Evolutionary conservation across 2,888 invertebrate species (phyloP).

Genomic region (Pandemis heparana): DNA sequence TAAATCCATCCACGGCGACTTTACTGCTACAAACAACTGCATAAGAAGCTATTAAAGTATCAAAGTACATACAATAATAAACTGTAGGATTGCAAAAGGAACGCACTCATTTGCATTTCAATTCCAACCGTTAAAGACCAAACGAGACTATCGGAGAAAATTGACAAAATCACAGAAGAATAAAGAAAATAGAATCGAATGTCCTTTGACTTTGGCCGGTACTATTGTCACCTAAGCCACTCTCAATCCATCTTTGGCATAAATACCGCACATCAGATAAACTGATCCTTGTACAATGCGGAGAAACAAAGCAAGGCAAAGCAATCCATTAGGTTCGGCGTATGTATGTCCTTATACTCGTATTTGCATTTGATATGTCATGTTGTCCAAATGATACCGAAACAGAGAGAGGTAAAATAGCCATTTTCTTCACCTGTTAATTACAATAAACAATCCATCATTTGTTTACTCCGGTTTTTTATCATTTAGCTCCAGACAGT

Average conservation of each 20-base stretch:
- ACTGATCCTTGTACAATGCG: neutral
- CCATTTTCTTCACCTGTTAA: too few relatives aligned
- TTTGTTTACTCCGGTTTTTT: too few relatives aligned
- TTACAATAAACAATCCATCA: too few relatives aligned
- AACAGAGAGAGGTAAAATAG: neutral
- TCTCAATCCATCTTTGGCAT: neutral
- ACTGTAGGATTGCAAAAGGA: conserved; percentile 41
- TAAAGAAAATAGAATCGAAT: neutral
- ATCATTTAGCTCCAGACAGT: too few relatives aligned
- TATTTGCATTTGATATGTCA: neutral
- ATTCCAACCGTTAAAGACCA: conserved; percentile 60
- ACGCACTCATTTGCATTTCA: conserved; percentile 60
- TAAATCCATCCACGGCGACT: too few relatives aligned
- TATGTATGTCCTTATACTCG: neutral
- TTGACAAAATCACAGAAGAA: conserved; percentile 44
- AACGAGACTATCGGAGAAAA: conserved; percentile 60
- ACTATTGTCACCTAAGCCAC: neutral
- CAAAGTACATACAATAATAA: conserved; percentile 7
- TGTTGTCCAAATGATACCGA: neutral
- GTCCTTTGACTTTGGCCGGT: neutral
- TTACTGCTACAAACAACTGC: neutral
- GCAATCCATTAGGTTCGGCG: neutral
- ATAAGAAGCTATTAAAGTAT: neutral
- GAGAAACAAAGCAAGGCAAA: neutral
- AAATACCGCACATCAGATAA: neutral